phyloP scores from a whole-genome alignment of 2,113 vertebrate species.

The Nothoprocta pentlandii region DNA sequence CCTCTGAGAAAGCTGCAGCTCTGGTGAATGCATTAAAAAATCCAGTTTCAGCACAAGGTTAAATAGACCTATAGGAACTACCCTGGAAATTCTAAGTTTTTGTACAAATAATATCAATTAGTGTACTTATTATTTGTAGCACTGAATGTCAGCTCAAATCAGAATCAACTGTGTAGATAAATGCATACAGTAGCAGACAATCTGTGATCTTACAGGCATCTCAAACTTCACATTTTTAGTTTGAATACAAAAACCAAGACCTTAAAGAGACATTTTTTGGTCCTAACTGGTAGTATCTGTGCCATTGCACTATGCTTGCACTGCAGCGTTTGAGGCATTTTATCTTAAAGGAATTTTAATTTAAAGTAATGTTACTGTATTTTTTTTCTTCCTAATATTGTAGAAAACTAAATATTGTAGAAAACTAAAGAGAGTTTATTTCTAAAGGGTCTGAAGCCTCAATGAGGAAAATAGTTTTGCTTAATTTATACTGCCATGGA shows the following conservation, averaged over 20 bases:
- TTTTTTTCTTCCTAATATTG: neutral
- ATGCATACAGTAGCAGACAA: neutral
- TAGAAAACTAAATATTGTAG: neutral
- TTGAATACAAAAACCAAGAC: neutral
- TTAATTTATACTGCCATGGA: neutral
- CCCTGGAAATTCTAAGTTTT: neutral
- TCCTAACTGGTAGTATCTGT: neutral
- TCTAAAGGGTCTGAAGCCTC: neutral
- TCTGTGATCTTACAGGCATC: neutral
- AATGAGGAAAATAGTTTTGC: neutral
- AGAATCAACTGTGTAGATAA: neutral
- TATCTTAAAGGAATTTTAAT: too few relatives aligned
- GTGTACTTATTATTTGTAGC: neutral
- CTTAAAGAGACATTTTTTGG: neutral
- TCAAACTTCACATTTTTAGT: neutral
- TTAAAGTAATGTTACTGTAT: neutral
- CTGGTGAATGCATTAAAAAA: neutral
- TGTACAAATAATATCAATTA: neutral
- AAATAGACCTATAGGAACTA: neutral
- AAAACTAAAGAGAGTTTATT: neutral
- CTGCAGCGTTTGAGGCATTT: neutral
- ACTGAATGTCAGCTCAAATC: neutral
- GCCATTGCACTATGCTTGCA: neutral
- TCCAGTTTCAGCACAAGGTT: neutral
- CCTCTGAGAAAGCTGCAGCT: neutral